phyloP scores from a whole-genome alignment of 2,113 vertebrate species.

The Parus major region DNA sequence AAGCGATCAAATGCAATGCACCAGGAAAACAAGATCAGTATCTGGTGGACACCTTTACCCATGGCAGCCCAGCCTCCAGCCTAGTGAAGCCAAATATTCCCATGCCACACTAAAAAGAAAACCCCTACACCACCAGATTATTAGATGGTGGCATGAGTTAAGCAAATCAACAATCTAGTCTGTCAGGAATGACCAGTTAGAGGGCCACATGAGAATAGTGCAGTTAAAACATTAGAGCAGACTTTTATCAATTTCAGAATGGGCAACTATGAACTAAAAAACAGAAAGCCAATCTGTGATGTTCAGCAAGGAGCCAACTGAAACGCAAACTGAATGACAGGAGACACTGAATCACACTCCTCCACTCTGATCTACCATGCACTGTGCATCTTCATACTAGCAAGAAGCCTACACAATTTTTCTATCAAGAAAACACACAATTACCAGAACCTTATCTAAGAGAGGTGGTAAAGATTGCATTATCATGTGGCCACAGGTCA shows the following conservation, averaged over 20 bases:
- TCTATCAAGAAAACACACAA: neutral
- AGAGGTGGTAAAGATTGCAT: neutral
- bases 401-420: neutral
- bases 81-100: neutral
- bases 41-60: neutral
- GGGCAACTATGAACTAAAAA: neutral
- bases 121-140: neutral
- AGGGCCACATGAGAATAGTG: neutral
- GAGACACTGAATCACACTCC: constrained; percentile 32
- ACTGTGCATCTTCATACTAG: neutral
- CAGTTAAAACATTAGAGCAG: neutral
- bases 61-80: neutral
- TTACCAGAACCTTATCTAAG: neutral
- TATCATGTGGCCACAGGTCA: neutral
- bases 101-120: neutral
- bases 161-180: neutral
- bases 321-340: neutral
- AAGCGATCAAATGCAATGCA: neutral
- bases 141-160: neutral
- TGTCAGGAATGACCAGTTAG: neutral
- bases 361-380: neutral
- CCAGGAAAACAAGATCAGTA: neutral
- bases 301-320: neutral
- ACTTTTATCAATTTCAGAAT: neutral
- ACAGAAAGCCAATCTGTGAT: neutral